Base-by-base conservation (phyloP, 2,888 invertebrate species). In the Tridacna crocea region DNA sequence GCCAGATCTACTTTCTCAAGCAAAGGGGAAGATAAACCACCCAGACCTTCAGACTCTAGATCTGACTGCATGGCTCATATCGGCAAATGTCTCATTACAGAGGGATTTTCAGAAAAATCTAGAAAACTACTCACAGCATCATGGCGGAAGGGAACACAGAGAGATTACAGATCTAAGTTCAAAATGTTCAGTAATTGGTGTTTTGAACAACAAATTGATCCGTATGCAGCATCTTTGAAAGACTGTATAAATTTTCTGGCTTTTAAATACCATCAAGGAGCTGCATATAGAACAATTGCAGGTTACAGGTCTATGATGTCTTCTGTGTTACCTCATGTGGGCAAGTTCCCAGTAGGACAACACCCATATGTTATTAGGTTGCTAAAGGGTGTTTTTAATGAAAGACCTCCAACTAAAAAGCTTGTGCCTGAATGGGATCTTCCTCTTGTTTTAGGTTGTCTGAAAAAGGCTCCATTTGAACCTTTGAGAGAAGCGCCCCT, bases 211-310 rank as follows among this genome's bases (percentile, higher is more conserved):
- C 0, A 82, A 24, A 74, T 79, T 75, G 73, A 80, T 80, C 58
- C 75, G 48, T 73, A 77, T 80, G 15, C 48, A 27, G 70, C n/a
- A n/a, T n/a, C n/a, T 80, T 26, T 84, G 74, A 55, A 22, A 22
- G n/a, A 82, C 24, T 81, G 77, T 74, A 77, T 79, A n/a, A 75
- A 81, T 79, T 84, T 70, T 63, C n/a, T 83, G 36, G 58, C 82
- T 6, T 26, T 13, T 66, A 65, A 65, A 47, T 80, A 68, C 66
- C 15, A 65, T 36, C 68, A 77, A 36, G 66, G 76, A 1, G 15
- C 77, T 4, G 47, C 76, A 72, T 80, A 76, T 15, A 66, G 61
- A 46, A 77, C 80, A 27, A 80, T 77, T 4, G 61, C 61, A 60
- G 63, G 24, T 13, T 75, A 75, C 36, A 75, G 63, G 75, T 75